phyloP scores from a whole-genome alignment of 2,888 invertebrate genomes.

The Hypena proboscidalis region DNA sequence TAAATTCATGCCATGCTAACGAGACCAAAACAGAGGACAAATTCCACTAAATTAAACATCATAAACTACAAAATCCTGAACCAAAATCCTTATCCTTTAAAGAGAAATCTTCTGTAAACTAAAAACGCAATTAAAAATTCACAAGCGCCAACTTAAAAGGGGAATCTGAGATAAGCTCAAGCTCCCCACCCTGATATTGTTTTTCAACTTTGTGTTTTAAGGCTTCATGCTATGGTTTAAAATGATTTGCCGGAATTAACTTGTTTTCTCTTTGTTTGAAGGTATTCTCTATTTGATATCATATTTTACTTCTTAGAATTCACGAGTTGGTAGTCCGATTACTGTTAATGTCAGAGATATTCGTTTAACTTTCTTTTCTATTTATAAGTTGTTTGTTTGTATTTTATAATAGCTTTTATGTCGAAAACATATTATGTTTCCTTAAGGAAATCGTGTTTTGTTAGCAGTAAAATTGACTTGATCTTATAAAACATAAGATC shows the following conservation, averaged over 20 bases:
- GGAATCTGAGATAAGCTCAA: constrained; percentile 32
- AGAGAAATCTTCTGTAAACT: constrained; percentile 23
- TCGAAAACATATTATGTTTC: too few relatives aligned
- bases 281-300: constrained; percentile 3
- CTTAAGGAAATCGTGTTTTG: too few relatives aligned
- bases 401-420: too few relatives aligned
- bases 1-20: too few relatives aligned
- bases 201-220: constrained; percentile 31
- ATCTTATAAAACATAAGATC: too few relatives aligned
- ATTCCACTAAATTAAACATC: too few relatives aligned
- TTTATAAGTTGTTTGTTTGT: too few relatives aligned
- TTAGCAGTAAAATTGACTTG: too few relatives aligned
- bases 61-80: too few relatives aligned
- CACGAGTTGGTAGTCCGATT: neutral
- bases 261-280: constrained; percentile 10
- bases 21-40: too few relatives aligned
- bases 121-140: constrained; percentile 48
- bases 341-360: too few relatives aligned
- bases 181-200: constrained; percentile 40
- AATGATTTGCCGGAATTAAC: constrained; percentile 6
- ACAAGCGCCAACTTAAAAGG: constrained; percentile 29
- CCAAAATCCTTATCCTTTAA: neutral
- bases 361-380: too few relatives aligned
- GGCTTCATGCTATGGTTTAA: constrained; percentile 13
- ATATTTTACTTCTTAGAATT: constrained; percentile 2